These are phyloP conservation scores for Tiphia femorata DNA, from an alignment of 2,888 invertebrate genomes.

Conservation along the genomic window DNA sequence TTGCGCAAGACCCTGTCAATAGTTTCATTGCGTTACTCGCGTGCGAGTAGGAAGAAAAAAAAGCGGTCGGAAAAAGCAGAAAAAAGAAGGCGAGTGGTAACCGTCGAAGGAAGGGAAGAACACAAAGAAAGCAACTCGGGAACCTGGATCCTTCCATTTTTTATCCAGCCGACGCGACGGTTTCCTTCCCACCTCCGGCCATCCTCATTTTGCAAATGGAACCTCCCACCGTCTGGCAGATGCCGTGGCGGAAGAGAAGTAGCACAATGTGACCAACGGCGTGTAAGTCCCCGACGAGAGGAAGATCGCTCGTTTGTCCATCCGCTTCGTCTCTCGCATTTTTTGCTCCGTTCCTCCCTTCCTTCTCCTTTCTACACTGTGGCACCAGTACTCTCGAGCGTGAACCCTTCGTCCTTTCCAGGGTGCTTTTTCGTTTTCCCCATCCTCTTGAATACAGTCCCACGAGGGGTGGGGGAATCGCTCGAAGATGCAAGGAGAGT, in stretches of 20 bases:
- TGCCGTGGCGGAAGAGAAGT: slow-evolving; percentile 33
- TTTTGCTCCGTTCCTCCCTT: slow-evolving; percentile 5
- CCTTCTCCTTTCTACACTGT: background rate
- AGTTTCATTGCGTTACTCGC: too few relatives aligned
- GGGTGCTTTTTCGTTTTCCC: slow-evolving; percentile 4
- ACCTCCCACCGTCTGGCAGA: slow-evolving; percentile 34
- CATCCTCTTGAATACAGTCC: background rate
- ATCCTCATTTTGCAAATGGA: slow-evolving; percentile 51
- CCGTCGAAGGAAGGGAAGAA: background rate
- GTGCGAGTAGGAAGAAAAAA: background rate
- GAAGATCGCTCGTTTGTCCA: slow-evolving; percentile 41
- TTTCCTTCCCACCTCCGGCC: slow-evolving; percentile 15
- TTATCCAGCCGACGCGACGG: background rate
- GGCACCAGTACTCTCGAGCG: background rate
- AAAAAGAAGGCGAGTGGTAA: too few relatives aligned
- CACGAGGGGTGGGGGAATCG: too few relatives aligned
- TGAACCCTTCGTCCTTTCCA: background rate
- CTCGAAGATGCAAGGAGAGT: too few relatives aligned
- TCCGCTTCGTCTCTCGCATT: slow-evolving; percentile 15
- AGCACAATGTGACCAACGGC: slow-evolving; percentile 54
- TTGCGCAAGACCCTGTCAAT: too few relatives aligned
- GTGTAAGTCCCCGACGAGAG: slow-evolving; percentile 48
- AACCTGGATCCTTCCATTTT: background rate
- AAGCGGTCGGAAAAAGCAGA: too few relatives aligned
- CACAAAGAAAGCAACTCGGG: background rate